phyloP scores from a whole-genome alignment of 2,113 vertebrate species.

The Sander lucioperca region DNA sequence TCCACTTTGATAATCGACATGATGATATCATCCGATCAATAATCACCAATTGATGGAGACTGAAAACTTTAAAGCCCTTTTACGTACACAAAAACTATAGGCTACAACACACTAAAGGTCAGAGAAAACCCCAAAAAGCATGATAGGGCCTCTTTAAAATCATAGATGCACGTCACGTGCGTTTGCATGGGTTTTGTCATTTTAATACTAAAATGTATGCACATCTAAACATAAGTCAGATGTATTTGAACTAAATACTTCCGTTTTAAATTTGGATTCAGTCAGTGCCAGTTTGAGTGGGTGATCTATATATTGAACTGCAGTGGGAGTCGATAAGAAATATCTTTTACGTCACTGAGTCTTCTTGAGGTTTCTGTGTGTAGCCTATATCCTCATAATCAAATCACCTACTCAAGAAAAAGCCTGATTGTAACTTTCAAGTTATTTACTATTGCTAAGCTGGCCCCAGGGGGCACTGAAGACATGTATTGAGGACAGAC shows the following conservation, averaged over 20 bases:
- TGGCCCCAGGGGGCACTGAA: not conserved
- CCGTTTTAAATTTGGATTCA: not conserved
- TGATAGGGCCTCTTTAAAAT: too few relatives aligned
- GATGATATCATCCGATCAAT: too few relatives aligned
- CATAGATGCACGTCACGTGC: too few relatives aligned
- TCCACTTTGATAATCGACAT: too few relatives aligned
- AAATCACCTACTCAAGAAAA: not conserved
- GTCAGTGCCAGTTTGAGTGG: not conserved
- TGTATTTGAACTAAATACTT: not conserved
- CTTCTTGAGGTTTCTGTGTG: not conserved
- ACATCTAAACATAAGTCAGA: not conserved
- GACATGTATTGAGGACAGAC: not conserved
- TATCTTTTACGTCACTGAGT: not conserved
- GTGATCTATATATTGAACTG: not conserved
- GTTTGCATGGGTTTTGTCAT: too few relatives aligned
- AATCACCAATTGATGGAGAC: too few relatives aligned
- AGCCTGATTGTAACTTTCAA: not conserved
- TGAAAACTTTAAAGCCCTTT: too few relatives aligned
- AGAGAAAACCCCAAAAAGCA: too few relatives aligned
- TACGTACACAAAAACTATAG: too few relatives aligned
- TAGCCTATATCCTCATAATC: not conserved
- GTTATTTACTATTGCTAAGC: constrained; percentile 1
- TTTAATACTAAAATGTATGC: too few relatives aligned
- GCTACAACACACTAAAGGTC: too few relatives aligned
- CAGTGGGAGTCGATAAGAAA: not conserved